These are phyloP conservation scores for Brotula barbata DNA, from an alignment of 2,797 vertebrate species.

Conservation along the genomic window DNA sequence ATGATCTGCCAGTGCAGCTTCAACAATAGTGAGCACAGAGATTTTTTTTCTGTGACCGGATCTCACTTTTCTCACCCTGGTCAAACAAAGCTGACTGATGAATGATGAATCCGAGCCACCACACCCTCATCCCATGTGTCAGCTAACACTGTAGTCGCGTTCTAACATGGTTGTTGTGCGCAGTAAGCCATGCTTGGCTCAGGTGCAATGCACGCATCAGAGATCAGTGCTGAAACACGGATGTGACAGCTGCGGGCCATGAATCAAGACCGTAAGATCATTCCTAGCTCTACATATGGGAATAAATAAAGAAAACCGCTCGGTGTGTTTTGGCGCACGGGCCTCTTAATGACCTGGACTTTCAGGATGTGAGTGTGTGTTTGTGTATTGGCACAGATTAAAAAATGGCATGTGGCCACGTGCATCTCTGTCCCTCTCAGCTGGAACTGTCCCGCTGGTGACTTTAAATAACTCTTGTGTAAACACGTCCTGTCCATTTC, in stretches of 20 bases:
- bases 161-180: conserved; percentile 67
- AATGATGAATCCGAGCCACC: conserved; percentile 49
- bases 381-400: conserved; percentile 32
- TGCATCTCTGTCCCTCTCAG: conserved; percentile 59
- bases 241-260: conserved; percentile 81
- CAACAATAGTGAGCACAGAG: too few relatives aligned
- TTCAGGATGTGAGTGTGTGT: conserved; percentile 25
- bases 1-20: background rate
- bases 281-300: conserved; percentile 67
- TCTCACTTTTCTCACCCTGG: background rate
- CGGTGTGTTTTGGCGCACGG: conserved; percentile 18
- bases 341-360: conserved; percentile 19
- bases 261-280: conserved; percentile 74
- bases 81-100: conserved; percentile 18
- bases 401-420: conserved; percentile 66
- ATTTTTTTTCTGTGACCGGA: conserved; percentile 9
- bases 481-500: conserved; percentile 71
- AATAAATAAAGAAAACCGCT: conserved; percentile 69
- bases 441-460: conserved; percentile 53
- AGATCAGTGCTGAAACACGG: conserved; percentile 68
- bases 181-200: conserved; percentile 64
- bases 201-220: conserved; percentile 78
- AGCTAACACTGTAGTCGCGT: conserved; percentile 49
- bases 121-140: conserved; percentile 52
- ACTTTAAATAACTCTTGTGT: conserved; percentile 76